Base-by-base conservation (phyloP, 1,140 invertebrate species). In the Uloborus diversus region DNA sequence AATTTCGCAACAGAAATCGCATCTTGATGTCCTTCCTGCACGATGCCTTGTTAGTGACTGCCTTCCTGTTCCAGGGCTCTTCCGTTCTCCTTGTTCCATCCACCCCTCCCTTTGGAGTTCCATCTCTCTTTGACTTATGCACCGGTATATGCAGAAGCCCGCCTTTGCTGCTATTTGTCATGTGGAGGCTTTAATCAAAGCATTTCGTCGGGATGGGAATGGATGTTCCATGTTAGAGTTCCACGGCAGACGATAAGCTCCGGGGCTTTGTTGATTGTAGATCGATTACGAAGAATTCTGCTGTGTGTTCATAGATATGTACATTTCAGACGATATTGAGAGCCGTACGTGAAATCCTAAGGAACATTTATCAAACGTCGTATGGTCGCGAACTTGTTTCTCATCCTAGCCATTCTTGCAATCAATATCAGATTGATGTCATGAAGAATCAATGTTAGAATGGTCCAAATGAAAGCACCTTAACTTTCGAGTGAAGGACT, bases 101-200 rank as follows among this genome's bases (percentile, higher is more conserved):
- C n/a, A n/a, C 9, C 37, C 17, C 17, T 42, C 37, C 37, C 37
- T 42, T 42, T 42, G 9, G 37, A 42, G 1, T 42, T 42, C 9
- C 17, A 42, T 42, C n/a, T n/a, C n/a, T n/a, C n/a, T n/a, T n/a
- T n/a, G n/a, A n/a, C n/a, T n/a, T n/a, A n/a, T n/a, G n/a, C n/a
- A n/a, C n/a, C n/a, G n/a, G n/a, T n/a, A n/a, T n/a, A n/a, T n/a
- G n/a, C n/a, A n/a, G n/a, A n/a, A n/a, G n/a, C n/a, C n/a, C n/a
- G n/a, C 20, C 1, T 23, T 20, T 7, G n/a, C 14, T 59, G 11
- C 56, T 59, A 59, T 59, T 59, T 59, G 28, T 59, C 56, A 59
- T 59, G 32, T 30, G 32, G 25, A 25, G 28, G 25, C 27, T 59
- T 59, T 59, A 59, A 59, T 59, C 56, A 59, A 59, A 59, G 56